Evolutionary conservation across 1,140 invertebrate genomes (phyloP).

Genomic region (Penaeus indicus): DNA sequence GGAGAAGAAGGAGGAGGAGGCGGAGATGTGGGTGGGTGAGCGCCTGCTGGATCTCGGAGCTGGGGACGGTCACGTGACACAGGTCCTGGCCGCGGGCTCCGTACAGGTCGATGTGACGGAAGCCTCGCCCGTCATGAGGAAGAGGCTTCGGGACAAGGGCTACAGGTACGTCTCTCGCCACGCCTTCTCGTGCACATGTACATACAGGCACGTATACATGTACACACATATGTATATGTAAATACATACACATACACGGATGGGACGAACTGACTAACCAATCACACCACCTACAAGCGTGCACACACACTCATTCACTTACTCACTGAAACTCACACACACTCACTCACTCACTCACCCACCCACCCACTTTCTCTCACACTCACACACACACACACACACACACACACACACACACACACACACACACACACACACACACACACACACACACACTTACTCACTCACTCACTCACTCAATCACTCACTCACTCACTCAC

Average conservation of each 20-base stretch:
- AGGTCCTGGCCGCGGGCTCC: constrained; percentile 78
- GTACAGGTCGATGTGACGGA: constrained; percentile 85
- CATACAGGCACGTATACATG: constrained; percentile 28
- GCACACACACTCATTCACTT: neutral
- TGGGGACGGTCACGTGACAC: constrained; percentile 90
- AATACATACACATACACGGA: neutral
- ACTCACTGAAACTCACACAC: constrained; percentile 37
- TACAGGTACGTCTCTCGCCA: constrained; percentile 77
- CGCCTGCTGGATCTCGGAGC: constrained; percentile 88
- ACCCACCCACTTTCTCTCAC: no score
- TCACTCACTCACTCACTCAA: no score
- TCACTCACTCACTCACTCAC: no score
- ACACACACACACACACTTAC: no score
- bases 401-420: no score
- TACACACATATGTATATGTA: constrained; percentile 49
- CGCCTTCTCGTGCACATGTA: constrained; percentile 35
- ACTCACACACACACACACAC: no score
- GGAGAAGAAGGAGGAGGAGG: constrained; percentile 68
- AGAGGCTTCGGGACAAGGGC: constrained; percentile 78
- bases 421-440: no score
- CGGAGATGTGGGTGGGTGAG: constrained; percentile 68
- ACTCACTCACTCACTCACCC: no score
- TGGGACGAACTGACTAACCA: neutral
- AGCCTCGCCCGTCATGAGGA: constrained; percentile 86
- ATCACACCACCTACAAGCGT: no score